A percentile compares a stretch with the other conserved stretches of the same genome.
Conservation (phyloP, 2,797 vertebrate genomes). For the Ficedula albicollis region DNA sequence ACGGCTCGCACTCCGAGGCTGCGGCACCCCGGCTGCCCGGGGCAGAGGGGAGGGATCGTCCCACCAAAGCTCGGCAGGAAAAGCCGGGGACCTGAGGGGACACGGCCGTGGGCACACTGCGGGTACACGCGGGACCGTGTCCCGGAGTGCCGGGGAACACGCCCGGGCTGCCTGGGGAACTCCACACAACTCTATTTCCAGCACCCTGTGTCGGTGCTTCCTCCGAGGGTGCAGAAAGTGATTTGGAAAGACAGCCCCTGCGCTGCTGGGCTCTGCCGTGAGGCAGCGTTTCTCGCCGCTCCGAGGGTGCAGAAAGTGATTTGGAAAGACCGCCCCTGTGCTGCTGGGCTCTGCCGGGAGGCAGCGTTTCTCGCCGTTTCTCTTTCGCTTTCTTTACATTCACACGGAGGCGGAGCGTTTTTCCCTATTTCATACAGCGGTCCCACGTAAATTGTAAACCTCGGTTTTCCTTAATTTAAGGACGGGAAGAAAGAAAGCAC, state of each 20-base stretch:
- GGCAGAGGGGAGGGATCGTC: not conserved
- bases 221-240: not conserved
- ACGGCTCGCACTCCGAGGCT: not conserved
- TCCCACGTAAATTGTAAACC: not conserved
- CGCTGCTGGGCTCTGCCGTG: not conserved
- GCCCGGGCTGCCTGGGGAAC: not conserved
- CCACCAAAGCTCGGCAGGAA: not conserved
- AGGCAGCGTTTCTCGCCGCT: not conserved
- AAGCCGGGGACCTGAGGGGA: accelerated
- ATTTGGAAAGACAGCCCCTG: not conserved
- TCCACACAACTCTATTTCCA: not conserved
- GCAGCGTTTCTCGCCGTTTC: not conserved
- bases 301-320: not conserved
- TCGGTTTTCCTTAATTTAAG: not conserved
- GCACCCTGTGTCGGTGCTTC: not conserved
- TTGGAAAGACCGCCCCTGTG: not conserved
- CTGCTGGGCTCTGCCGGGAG: not conserved
- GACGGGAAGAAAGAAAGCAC: not conserved
- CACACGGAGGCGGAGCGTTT: not conserved
- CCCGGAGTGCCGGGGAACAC: not conserved
- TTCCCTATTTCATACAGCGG: not conserved
- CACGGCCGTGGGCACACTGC: accelerated
- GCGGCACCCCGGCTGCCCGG: not conserved
- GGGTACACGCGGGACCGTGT: no score
- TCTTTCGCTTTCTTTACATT: not conserved